Conservation (phyloP, 92 coral and sea anemone genomes). For the Paragorgia papillata region DNA sequence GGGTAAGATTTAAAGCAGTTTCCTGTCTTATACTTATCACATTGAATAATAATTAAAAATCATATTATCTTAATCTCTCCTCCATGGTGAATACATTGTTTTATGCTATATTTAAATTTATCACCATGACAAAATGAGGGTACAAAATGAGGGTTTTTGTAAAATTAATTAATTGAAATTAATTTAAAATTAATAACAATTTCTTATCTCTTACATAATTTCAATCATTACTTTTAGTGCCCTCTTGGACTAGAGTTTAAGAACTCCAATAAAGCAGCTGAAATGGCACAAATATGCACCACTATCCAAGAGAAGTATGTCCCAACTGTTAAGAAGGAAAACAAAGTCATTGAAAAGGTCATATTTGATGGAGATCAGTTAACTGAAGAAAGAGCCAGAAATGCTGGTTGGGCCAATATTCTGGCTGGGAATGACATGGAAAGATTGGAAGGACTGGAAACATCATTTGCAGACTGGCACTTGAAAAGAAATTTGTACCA, state of each 20-base stretch:
- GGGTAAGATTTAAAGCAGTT: too few relatives aligned
- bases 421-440: constrained; percentile 53
- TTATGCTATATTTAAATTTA: too few relatives aligned
- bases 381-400: too few relatives aligned
- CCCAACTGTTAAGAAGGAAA: constrained; percentile 18
- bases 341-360: constrained; percentile 33
- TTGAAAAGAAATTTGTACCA: constrained; percentile 25
- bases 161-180: too few relatives aligned
- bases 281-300: constrained; percentile 35
- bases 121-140: too few relatives aligned
- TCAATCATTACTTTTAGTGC: constrained; percentile 6
- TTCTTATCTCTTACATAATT: not conserved
- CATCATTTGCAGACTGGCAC: constrained; percentile 71
- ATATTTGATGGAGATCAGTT: too few relatives aligned
- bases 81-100: too few relatives aligned
- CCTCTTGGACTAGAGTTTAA: constrained; percentile 34
- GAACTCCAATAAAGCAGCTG: constrained; percentile 35
- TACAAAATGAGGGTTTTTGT: too few relatives aligned
- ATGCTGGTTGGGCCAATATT: constrained; percentile 55
- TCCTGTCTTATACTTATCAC: too few relatives aligned
- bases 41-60: too few relatives aligned
- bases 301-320: constrained; percentile 25
- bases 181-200: too few relatives aligned
- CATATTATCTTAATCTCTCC: too few relatives aligned
- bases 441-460: constrained; percentile 39